These are phyloP conservation scores for Caenorhabditis uteleia DNA, from an alignment of 2,888 invertebrate species.

Conservation along the genomic window DNA sequence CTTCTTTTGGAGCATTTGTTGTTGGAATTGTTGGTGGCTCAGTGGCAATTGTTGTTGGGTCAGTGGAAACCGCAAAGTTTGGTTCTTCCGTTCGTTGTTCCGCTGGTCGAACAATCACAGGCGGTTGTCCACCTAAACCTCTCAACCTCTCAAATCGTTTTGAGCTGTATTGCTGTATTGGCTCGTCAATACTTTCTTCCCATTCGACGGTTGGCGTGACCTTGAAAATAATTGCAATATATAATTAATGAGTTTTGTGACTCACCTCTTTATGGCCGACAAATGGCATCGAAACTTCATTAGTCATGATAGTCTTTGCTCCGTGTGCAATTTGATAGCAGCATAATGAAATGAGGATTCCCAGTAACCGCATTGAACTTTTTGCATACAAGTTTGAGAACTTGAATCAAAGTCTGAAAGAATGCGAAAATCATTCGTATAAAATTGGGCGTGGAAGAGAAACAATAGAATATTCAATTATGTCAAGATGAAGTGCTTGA, in stretches of 20 bases:
- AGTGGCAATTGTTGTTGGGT: too few relatives aligned
- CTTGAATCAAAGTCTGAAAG: too few relatives aligned
- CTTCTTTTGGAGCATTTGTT: too few relatives aligned
- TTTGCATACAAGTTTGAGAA: too few relatives aligned
- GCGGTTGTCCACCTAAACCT: conserved; percentile 15
- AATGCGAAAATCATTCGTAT: neutral
- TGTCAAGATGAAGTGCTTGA: too few relatives aligned
- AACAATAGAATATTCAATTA: too few relatives aligned
- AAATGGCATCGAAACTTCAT: conserved; percentile 41
- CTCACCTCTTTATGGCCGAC: conserved; percentile 28
- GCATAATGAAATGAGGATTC: too few relatives aligned
- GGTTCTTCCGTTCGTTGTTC: conserved; percentile 9
- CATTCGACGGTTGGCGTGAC: neutral
- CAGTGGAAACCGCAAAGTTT: neutral
- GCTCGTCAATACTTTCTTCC: neutral
- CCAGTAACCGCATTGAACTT: too few relatives aligned
- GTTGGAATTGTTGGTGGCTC: too few relatives aligned
- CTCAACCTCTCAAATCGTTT: conserved; percentile 33
- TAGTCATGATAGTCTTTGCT: conserved; percentile 35
- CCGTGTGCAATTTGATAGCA: too few relatives aligned
- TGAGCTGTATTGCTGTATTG: conserved; percentile 8
- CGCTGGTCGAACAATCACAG: conserved; percentile 21
- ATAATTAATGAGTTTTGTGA: neutral
- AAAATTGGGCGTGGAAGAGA: too few relatives aligned
- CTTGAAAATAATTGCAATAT: neutral